Conservation (phyloP, 2,113 vertebrate genomes). For the Arothron firmamentum region DNA sequence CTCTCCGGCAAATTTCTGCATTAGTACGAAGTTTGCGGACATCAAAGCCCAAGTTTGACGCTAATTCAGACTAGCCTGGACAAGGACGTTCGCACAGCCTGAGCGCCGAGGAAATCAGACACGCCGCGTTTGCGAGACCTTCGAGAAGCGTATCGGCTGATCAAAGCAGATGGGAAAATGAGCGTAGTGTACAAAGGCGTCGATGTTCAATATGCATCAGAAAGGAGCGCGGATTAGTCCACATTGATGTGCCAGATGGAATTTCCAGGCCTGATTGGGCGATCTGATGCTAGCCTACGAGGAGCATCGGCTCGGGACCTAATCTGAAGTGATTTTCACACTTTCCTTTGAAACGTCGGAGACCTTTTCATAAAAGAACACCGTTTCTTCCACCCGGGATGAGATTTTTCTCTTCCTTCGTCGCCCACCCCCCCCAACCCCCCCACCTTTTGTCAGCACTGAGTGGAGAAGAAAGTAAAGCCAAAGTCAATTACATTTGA, state of each 20-base stretch:
- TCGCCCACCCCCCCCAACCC: conserved; percentile 8
- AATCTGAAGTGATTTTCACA: conserved; percentile 24
- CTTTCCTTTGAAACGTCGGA: conserved; percentile 17
- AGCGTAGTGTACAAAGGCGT: conserved; percentile 21
- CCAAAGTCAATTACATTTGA: conserved; percentile 99
- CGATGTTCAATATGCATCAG: conserved; percentile 11
- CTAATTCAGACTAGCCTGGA: conserved; percentile 37
- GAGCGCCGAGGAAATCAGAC: conserved; percentile 48
- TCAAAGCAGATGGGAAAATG: conserved; percentile 33
- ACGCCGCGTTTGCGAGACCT: conserved; percentile 29
- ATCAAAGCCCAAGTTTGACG: conserved; percentile 40
- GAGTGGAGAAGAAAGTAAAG: conserved; percentile 90
- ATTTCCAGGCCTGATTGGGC: conserved; percentile 21
- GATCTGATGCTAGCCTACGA: conserved; percentile 5
- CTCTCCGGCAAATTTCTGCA: conserved; percentile 28
- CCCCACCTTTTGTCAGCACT: conserved; percentile 47
- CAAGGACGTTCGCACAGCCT: conserved; percentile 38
- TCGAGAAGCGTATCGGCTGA: conserved; percentile 20
- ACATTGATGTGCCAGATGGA: conserved; percentile 12
- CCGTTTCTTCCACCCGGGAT: conserved; percentile 44
- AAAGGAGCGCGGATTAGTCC: conserved; percentile 26
- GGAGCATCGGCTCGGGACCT: conserved; percentile 9
- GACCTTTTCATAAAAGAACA: conserved; percentile 31
- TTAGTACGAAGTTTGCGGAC: conserved; percentile 37
- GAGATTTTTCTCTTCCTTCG: conserved; percentile 22